A percentile compares a stretch with the other conserved stretches of the same genome.
Conservation (phyloP, 2,797 vertebrate species). For the Strix occidentalis region DNA sequence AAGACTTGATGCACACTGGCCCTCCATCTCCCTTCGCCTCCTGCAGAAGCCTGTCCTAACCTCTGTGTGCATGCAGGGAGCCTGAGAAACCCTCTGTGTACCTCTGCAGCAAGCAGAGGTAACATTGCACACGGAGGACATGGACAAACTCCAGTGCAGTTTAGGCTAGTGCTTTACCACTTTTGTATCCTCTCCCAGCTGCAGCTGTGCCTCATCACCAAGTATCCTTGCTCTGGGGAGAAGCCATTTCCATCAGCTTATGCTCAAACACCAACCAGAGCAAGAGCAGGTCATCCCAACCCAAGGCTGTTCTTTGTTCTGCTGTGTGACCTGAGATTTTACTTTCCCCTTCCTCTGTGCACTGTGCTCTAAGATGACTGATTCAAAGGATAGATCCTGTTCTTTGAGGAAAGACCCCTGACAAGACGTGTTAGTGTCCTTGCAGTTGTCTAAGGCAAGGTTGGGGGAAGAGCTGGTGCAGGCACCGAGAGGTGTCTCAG, state of each 20-base stretch:
- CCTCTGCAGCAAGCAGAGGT: neutral
- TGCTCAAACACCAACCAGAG: neutral
- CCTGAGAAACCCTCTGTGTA: neutral
- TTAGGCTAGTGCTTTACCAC: neutral
- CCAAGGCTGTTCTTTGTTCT: neutral
- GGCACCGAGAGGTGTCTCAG: neutral
- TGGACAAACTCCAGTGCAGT: neutral
- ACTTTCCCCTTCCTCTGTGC: neutral
- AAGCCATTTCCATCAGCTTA: neutral
- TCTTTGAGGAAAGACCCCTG: neutral
- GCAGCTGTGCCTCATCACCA: neutral
- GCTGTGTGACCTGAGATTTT: neutral
- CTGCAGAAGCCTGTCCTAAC: neutral
- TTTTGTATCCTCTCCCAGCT: neutral
- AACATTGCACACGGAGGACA: neutral
- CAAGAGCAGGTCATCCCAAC: neutral
- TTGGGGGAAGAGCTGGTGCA: neutral
- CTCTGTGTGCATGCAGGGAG: neutral
- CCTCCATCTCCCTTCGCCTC: neutral
- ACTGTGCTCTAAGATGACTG: neutral
- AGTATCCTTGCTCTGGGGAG: neutral
- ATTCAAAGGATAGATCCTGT: neutral
- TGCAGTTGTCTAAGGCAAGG: neutral
- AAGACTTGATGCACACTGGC: neutral
- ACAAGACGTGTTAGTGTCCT: rapidly evolving